Evolutionary conservation across 2,888 invertebrate genomes (phyloP).

Genomic region (Ametastegia equiseti): DNA sequence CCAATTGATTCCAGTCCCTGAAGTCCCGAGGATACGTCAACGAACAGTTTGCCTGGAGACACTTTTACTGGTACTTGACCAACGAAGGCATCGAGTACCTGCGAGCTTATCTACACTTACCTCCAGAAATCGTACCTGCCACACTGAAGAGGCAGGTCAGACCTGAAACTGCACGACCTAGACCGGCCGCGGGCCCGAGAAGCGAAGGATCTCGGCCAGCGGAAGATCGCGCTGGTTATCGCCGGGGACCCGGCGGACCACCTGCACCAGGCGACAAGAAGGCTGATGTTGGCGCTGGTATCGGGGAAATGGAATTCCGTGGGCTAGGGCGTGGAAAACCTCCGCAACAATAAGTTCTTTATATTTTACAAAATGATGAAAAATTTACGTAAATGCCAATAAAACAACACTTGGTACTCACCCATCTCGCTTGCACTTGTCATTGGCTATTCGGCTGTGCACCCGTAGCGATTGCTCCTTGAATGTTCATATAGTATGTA

Average conservation of each 20-base stretch:
- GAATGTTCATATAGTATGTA: not conserved
- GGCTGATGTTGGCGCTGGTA: slow-evolving; percentile 97
- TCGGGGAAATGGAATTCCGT: slow-evolving; percentile 93
- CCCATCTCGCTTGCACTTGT: not conserved
- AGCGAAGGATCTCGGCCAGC: slow-evolving; percentile 85
- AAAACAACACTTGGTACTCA: slow-evolving; percentile 17
- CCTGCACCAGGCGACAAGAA: slow-evolving; percentile 91
- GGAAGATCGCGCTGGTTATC: slow-evolving; percentile 91
- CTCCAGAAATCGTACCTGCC: slow-evolving; percentile 98
- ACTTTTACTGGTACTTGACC: slow-evolving; percentile 99
- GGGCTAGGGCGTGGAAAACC: slow-evolving; percentile 73
- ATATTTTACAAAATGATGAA: slow-evolving; percentile 16
- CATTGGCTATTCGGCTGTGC: not conserved
- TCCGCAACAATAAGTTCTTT: slow-evolving; percentile 67
- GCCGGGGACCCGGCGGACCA: slow-evolving; percentile 83
- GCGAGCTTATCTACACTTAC: slow-evolving; percentile 95
- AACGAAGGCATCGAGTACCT: slow-evolving; percentile 99
- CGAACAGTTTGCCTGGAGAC: slow-evolving; percentile 99
- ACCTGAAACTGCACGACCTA: slow-evolving; percentile 90
- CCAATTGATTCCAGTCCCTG: slow-evolving; percentile 82
- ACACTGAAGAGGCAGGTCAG: slow-evolving; percentile 95
- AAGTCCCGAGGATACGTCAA: slow-evolving; percentile 98
- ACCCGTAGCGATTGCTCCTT: not conserved
- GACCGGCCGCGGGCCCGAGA: slow-evolving; percentile 83
- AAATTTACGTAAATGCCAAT: slow-evolving; percentile 33